Evolutionary conservation across 2,113 vertebrate genomes (phyloP).

Genomic region (Myotis davidii): DNA sequence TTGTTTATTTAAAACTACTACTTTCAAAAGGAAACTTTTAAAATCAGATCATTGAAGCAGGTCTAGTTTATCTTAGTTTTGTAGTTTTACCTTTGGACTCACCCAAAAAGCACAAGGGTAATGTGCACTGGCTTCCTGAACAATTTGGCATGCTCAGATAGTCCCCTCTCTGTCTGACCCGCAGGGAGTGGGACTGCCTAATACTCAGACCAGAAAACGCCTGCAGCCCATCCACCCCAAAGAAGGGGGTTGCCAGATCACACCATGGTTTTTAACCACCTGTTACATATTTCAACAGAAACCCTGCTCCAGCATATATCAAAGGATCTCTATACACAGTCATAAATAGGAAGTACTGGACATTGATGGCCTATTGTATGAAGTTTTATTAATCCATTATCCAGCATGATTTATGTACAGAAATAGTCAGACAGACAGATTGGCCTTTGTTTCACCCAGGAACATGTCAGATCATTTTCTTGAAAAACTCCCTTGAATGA

Average conservation of each 20-base stretch:
- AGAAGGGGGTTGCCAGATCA: not conserved
- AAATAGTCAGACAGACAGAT: not conserved
- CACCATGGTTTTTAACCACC: not conserved
- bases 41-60: not conserved
- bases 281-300: not conserved
- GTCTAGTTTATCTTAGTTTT: not conserved
- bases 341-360: not conserved
- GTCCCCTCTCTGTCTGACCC: not conserved
- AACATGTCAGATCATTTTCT: not conserved
- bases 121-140: not conserved
- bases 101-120: not conserved
- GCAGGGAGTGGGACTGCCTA: not conserved
- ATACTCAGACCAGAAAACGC: not conserved
- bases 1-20: not conserved
- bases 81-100: slow-evolving; percentile 33
- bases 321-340: not conserved
- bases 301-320: not conserved
- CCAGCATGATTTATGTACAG: not conserved
- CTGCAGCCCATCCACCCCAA: not conserved
- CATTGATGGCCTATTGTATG: not conserved
- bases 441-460: not conserved
- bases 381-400: not conserved
- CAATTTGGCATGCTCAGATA: not conserved
- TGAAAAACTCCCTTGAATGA: not conserved
- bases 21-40: not conserved